Evolutionary conservation across 2,113 vertebrate species (phyloP).

Genomic region (Podarcis cretensis): DNA sequence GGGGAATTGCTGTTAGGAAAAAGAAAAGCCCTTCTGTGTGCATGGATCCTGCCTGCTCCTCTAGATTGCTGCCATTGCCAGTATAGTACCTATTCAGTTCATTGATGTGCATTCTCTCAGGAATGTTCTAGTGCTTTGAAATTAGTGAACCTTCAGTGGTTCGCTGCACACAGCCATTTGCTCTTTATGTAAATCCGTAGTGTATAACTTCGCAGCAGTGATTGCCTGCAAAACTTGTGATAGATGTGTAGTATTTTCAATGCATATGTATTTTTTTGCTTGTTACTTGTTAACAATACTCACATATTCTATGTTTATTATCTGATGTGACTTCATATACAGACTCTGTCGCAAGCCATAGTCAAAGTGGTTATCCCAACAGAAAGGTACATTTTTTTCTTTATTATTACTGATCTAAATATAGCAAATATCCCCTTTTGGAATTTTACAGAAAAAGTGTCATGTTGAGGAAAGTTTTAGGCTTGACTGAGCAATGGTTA

Average conservation of each 20-base stretch:
- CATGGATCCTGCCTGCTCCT: neutral
- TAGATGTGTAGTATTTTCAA: conserved; percentile 91
- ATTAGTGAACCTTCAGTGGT: conserved; percentile 79
- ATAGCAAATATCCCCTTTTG: conserved; percentile 94
- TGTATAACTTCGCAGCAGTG: conserved; percentile 87
- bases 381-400: conserved; percentile 99
- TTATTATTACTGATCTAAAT: conserved; percentile 99
- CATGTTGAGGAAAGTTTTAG: conserved; percentile 85
- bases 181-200: conserved; percentile 84
- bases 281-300: conserved; percentile 99
- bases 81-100: conserved; percentile 78
- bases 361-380: conserved; percentile 99
- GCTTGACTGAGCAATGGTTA: conserved; percentile 97
- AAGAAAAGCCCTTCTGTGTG: neutral
- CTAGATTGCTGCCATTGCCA: conserved; percentile 53
- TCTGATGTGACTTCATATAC: conserved; percentile 99
- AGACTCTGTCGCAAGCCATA: conserved; percentile 99
- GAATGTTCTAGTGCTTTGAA: conserved; percentile 80
- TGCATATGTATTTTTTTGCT: conserved; percentile 98
- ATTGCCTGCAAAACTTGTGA: conserved; percentile 88
- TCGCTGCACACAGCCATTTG: conserved; percentile 79
- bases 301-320: conserved; percentile 99
- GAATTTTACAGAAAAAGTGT: conserved; percentile 84
- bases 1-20: neutral
- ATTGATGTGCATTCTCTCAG: conserved; percentile 80